A percentile compares a stretch with the other conserved stretches of the same genome.
phyloP scores from a whole-genome alignment of 2,113 vertebrate genomes.

The Lipophrys pholis region DNA sequence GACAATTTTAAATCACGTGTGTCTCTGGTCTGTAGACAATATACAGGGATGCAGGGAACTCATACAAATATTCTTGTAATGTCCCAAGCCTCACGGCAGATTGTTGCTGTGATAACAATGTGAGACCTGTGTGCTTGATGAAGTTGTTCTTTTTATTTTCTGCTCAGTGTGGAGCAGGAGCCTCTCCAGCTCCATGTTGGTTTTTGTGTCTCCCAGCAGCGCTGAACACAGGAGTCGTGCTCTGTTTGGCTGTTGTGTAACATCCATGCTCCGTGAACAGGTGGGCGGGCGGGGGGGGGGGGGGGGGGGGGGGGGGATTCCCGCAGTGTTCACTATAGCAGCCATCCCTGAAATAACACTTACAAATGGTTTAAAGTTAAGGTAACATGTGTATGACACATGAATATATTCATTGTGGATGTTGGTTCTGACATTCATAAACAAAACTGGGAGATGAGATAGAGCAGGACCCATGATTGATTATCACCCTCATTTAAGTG shows the following conservation, averaged over 20 bases:
- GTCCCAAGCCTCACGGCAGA: no score
- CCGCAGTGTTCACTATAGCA: not conserved
- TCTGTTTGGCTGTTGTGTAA: not conserved
- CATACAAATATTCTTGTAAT: no score
- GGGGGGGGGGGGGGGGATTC: constrained; percentile 11
- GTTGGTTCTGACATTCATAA: not conserved
- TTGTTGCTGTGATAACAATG: no score
- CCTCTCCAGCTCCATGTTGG: not conserved
- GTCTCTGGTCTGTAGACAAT: no score
- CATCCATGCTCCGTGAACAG: not conserved
- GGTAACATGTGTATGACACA: not conserved
- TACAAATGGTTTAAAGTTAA: not conserved
- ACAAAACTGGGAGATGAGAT: not conserved
- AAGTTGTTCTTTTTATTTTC: no score
- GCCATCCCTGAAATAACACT: not conserved
- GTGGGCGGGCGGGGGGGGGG: not conserved
- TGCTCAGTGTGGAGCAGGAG: not conserved
- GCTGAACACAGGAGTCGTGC: not conserved
- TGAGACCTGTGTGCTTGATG: no score
- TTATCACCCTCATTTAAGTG: not conserved
- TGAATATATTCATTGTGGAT: not conserved
- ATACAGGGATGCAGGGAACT: no score
- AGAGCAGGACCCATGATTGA: not conserved
- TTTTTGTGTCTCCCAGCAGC: constrained; percentile 3
- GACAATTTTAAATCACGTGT: no score